A percentile compares a stretch with the other conserved stretches of the same genome.
phyloP scores from a whole-genome alignment of 2,888 invertebrate genomes.

The Rhaphigaster nebulosa region DNA sequence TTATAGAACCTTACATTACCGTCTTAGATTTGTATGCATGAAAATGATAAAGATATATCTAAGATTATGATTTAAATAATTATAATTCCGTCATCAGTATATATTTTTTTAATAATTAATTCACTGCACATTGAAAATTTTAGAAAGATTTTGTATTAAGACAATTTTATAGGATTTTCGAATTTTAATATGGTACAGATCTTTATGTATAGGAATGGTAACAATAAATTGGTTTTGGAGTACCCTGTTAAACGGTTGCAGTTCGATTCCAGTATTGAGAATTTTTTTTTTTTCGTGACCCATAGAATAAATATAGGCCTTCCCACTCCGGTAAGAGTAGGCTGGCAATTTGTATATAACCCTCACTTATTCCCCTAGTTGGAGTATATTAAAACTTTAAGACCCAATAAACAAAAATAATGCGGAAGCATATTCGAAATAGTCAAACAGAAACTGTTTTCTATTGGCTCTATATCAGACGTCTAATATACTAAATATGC shows the following conservation, averaged over 20 bases:
- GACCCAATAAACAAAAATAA: background rate
- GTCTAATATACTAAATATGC: no score
- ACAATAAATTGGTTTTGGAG: background rate
- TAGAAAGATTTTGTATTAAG: background rate
- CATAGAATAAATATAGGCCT: background rate
- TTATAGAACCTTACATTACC: background rate
- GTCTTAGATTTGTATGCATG: background rate
- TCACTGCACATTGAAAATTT: background rate
- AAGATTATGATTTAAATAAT: background rate
- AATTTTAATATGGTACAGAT: background rate
- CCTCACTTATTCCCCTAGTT: background rate
- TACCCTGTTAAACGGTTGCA: background rate
- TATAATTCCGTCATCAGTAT: no score
- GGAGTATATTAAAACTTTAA: background rate
- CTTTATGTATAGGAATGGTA: no score
- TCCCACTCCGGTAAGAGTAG: background rate
- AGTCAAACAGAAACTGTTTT: no score
- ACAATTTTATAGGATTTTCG: background rate
- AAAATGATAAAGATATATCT: background rate
- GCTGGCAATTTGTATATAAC: background rate
- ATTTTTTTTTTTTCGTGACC: background rate
- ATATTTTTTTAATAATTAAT: background rate
- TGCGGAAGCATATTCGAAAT: background rate
- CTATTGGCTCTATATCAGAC: no score
- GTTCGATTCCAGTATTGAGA: background rate